Conservation (phyloP, 2,113 vertebrate genomes). For the Todiramphus chloris region DNA sequence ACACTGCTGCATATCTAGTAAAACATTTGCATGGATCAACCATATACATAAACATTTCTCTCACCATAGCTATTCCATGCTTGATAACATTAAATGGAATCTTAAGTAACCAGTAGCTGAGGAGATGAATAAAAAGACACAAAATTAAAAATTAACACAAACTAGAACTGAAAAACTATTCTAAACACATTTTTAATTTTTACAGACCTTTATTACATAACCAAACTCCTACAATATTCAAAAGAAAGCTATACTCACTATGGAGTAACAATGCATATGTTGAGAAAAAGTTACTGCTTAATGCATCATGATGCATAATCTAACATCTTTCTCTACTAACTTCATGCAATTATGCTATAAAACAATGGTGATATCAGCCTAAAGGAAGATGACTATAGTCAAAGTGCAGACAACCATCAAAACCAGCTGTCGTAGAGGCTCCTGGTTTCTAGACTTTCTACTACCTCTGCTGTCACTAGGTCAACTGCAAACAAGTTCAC, state of each 20-base stretch:
- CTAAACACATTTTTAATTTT: background rate
- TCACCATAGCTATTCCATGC: background rate
- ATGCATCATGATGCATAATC: background rate
- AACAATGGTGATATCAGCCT: background rate
- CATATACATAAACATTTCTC: background rate
- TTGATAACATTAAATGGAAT: background rate
- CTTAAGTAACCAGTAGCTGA: background rate
- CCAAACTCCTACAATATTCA: background rate
- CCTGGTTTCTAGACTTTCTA: background rate
- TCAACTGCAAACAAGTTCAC: background rate
- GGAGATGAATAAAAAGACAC: background rate
- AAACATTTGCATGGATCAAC: background rate
- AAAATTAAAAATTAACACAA: background rate
- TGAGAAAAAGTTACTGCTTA: background rate
- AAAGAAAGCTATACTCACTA: background rate
- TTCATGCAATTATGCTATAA: background rate
- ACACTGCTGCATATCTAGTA: background rate
- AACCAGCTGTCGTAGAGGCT: background rate
- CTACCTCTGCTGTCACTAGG: background rate
- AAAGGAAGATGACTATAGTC: background rate
- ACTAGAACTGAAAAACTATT: background rate
- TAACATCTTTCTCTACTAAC: background rate
- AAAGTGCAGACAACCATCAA: background rate
- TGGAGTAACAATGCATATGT: background rate
- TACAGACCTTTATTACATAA: background rate